A percentile compares a stretch with the other conserved stretches of the same genome.
Conservation (phyloP, 2,888 invertebrate genomes). For the Gerosis bhagava region DNA sequence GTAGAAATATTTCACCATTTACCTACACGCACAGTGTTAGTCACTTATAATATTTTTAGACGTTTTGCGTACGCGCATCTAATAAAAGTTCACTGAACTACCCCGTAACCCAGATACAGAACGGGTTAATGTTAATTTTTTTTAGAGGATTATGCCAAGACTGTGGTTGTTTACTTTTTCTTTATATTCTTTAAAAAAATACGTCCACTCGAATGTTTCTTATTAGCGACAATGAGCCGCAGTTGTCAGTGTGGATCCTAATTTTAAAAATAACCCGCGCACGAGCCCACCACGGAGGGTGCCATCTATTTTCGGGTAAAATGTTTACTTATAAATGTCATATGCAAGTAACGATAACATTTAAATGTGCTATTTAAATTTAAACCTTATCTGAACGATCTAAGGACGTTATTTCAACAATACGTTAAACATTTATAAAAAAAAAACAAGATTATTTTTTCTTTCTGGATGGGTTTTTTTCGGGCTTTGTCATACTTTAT, state of each 20-base stretch:
- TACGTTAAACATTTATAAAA: too few species aligned
- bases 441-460: too few species aligned
- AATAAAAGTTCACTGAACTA: conserved; percentile 39
- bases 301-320: conserved; percentile 56
- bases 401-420: too few species aligned
- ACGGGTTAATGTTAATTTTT: conserved; percentile 3
- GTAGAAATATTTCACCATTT: conserved; percentile 58
- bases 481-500: too few species aligned
- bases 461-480: too few species aligned
- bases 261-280: conserved; percentile 56
- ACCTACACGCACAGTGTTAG: conserved; percentile 63
- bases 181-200: conserved; percentile 25
- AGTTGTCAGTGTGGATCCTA: conserved; percentile 45
- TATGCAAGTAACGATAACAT: conserved; percentile 6
- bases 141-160: neutral
- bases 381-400: too few species aligned
- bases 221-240: conserved; percentile 51
- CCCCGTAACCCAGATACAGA: conserved; percentile 26
- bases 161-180: neutral
- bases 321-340: conserved; percentile 23
- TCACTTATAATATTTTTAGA: conserved; percentile 76
- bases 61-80: conserved; percentile 46
- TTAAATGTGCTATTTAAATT: too few species aligned
- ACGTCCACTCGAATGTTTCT: conserved; percentile 40
- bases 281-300: conserved; percentile 63